Base-by-base conservation (phyloP, 1,140 invertebrate species). In the Diplogasteroides magnus region DNA sequence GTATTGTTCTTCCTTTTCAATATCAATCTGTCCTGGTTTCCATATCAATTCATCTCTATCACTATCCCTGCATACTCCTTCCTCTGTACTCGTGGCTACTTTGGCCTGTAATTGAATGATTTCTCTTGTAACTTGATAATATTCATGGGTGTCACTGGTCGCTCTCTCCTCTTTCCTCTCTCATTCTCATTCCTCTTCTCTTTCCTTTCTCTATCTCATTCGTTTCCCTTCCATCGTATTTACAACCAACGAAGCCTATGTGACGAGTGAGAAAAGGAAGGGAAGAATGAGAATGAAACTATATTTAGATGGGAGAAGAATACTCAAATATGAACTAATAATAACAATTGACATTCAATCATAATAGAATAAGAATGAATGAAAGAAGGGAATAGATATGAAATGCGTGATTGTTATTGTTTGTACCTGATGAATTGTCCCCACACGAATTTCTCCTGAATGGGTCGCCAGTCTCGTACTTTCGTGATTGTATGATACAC, bases 121-220 rank as follows among this genome's bases (percentile, higher is more conserved):
- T 56, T 31, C 56, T 29, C 27, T 31, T 27, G n/a, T 2, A 26
- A 2, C 31, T 67, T 59, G 27, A 31, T 67, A 32, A 15, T 58
- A 31, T n/a, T 29, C 57, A 31, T 57, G 23, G 26, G 48, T 59
- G 32, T 11, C 48, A 48, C 19, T 67, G 28, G 27, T 58, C 64
- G 48, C 64, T 66, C 64, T 60, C 28, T 67, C 28, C 31, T 2
- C 26, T 32, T 60, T 31, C 32, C 29, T 31, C 26, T 58, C 14
- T 31, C 23, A 1, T 32, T 26, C 2, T 31, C 19, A 31, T 57
- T 31, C 32, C 28, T 55, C 65, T 48, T 29, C 55, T 64, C 29
- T 67, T 67, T 56, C 57, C 65, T 27, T 60, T 60, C 55, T 57
- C 57, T 60, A 57, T 31, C 55, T 13, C 65, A 57, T 60, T 48